Evolutionary conservation across 1,140 invertebrate species (phyloP), one percentile per base, ranked within the genome.

Genomic region (Sitodiplosis mosellana): DNA sequence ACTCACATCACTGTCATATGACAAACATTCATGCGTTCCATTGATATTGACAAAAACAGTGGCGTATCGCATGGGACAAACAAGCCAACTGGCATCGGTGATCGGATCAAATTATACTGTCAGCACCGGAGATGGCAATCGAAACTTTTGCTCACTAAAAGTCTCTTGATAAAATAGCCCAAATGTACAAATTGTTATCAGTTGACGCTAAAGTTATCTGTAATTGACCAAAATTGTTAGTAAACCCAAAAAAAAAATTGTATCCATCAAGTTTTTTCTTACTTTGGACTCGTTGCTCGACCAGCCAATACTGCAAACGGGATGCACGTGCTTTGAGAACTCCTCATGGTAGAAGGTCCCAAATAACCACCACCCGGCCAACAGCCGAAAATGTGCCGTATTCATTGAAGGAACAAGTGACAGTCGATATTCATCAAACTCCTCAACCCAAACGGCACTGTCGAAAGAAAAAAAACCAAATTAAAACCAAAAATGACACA

Each of bases 301-400:
- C 92, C 93, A 99, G 69, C 90, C 93, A 15, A 99, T 70, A 49
- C 89, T 93, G 65, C 91, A 96, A 5, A 98, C 89, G 18, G 94
- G 93, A 73, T 97, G 91, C n/a, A 95, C 89, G 71, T 99, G 95
- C 22, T 74, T 98, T 97, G 8, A 91, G 90, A 54, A 96, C 95
- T 45, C 93, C 91, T 59, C 93, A 64, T 0, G 95, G 99, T n/a
- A 98, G 67, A 66, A 98, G 98, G 69, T 99, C 95, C 92, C 93
- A 98, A 52, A 99, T 81, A 49, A 97, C 90, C 59, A 99, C 95
- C 95, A 76, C 99, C 95, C 93, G 97, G 6, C 95, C 95, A 6
- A 99, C 94, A 42, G 93, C 94, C 46, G 99, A 66, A 18, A 98
- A 67, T 4, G 92, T 96, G n/a, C 94, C 93, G 55, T 90, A 73